Base-by-base conservation (phyloP, 2,113 vertebrate genomes). In the Onychostruthus taczanowskii region DNA sequence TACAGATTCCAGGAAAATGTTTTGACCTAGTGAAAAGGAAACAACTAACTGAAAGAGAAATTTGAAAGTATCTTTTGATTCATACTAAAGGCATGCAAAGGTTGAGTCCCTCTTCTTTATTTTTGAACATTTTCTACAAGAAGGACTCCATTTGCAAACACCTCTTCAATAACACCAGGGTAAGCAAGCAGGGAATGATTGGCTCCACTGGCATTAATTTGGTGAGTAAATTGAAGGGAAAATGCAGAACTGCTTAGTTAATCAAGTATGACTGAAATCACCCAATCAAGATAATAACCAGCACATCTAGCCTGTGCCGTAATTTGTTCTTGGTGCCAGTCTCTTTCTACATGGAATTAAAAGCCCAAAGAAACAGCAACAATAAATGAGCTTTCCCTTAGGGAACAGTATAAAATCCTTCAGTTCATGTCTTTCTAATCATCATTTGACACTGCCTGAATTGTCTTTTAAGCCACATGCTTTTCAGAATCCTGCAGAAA, bases 211-310 rank as follows among this genome's bases (percentile, higher is more conserved):
- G 47, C 68, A 84, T 78, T 84, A 43, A 85, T 55, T 76, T 82
- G 62, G 39, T 62, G 59, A 81, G 33, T 52, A 90, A 87, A 91
- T 47, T 47, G 89, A 94, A 85, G 43, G 22, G 84, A 76, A 87
- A 76, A 87, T 13, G 43, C 58, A 74, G 75, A 94, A 85, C 55
- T 52, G 43, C 4, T 7, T 26, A 62, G 67, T 77, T 89, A 93
- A 88, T 94, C 74, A 85, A 92, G 37, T 73, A 68, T 89, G 91
- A 84, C 77, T 76, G 87, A 95, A 89, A 91, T 61, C 91, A 85
- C 33, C 27, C 80, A 84, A 58, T 94, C 84, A 89, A 82, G 33
- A 63, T 83, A 83, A 87, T 55, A 84, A 87, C 72, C 26, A 73
- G 41, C 49, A 67, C 81, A 58, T 53, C 74, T 52, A 59, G 62